Evolutionary conservation across 2,888 invertebrate genomes (phyloP), one percentile per base, ranked within the genome.

Genomic region (Octonoba sinensis): DNA sequence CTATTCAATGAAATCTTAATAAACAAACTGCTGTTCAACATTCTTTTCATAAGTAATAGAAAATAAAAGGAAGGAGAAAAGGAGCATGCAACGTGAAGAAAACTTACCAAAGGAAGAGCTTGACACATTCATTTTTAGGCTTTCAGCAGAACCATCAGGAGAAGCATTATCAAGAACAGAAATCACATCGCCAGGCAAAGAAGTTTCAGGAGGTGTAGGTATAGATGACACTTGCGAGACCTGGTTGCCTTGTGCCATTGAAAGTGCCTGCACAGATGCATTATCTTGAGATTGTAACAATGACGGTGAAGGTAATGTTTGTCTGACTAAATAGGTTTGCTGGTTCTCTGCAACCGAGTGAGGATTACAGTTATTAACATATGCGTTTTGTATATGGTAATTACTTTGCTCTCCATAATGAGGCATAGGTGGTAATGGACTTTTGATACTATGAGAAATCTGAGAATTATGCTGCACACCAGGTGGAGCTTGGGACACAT

Each of bases 171-270:
- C 82, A 44, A 60, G 6, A 46, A 51, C 51, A 22, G 75, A 56
- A 16, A 67, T 57, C 18, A 24, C 57, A 67, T 76, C 82, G 59
- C 65, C 49, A 22, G 75, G 62, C 24, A 76, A 47, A 46, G 82
- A 76, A 20, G 82, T 76, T 72, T 82, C 82, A 70, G 82, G 82
- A 20, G 82, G 82, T 36, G 82, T 82, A 27, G 82, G 82, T 49
- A 82, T 82, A n/a, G 82, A 82, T 54, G 82, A 82, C 20, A 82
- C 66, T 47, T 81, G 81, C 15, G 67, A 67, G 36, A 78, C 78
- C 24, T 81, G 73, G 64, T 69, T 81, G 57, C 64, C 18, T 64
- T 73, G 64, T 51, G 49, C 57, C n/a, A 69, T 54, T 13, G 74
- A 64, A 44, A 49, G 51, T 18, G 70, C 57, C 18, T 65, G 70